Evolutionary conservation across 2,888 invertebrate genomes (phyloP).

Genomic region (Mechanitis messenoides): DNA sequence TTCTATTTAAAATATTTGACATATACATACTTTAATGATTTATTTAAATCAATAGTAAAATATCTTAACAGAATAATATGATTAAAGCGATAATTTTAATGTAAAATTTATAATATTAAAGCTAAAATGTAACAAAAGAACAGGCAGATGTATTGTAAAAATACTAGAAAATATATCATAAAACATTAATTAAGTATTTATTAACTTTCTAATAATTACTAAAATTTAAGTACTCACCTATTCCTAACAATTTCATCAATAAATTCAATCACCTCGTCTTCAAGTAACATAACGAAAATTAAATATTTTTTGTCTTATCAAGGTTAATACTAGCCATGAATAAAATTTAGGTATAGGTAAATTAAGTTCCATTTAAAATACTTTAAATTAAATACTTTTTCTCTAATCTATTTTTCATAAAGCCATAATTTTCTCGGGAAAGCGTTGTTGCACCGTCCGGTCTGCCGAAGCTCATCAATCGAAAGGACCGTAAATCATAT

Average conservation of each 20-base stretch:
- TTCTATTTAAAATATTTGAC: too few relatives aligned
- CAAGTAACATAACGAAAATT: slow-evolving; percentile 7
- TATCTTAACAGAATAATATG: too few relatives aligned
- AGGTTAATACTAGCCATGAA: slow-evolving; percentile 9
- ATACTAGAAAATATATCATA: background rate
- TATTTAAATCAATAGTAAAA: too few relatives aligned
- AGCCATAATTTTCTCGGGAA: slow-evolving; percentile 4
- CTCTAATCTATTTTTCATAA: slow-evolving; percentile 3
- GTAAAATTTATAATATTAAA: background rate
- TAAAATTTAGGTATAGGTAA: slow-evolving; percentile 8
- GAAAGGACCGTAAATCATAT: slow-evolving; percentile 8
- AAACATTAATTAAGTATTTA: background rate
- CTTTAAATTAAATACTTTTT: background rate
- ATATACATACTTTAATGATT: too few relatives aligned
- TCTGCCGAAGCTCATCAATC: slow-evolving; percentile 6
- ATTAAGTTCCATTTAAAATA: slow-evolving; percentile 12
- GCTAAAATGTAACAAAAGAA: background rate
- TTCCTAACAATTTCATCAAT: slow-evolving; percentile 1
- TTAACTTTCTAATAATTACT: background rate
- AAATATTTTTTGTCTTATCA: slow-evolving; percentile 11
- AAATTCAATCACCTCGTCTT: slow-evolving; percentile 10
- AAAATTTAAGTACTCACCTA: background rate
- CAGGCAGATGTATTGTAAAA: slow-evolving; percentile 2
- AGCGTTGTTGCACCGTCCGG: slow-evolving; percentile 1
- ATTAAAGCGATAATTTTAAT: background rate